These are phyloP conservation scores for Tapera naevia DNA, from an alignment of 2,797 vertebrate species.

Conservation along the genomic window DNA sequence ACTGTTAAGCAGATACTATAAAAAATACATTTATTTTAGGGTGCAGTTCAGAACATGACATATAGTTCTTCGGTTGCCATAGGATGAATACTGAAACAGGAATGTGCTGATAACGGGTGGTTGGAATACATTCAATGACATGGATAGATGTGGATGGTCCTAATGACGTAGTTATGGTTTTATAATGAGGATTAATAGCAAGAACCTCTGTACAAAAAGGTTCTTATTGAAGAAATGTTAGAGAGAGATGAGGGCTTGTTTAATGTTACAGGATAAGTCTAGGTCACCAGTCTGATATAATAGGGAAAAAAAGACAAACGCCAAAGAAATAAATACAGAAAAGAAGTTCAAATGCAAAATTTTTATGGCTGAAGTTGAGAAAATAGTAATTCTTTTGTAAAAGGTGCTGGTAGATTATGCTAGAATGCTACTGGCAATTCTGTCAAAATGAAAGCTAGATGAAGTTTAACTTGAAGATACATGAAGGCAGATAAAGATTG, in stretches of 20 bases:
- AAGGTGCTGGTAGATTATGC: background rate
- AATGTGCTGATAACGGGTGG: background rate
- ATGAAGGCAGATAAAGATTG: background rate
- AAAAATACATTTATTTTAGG: background rate
- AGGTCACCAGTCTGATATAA: background rate
- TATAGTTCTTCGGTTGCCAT: background rate
- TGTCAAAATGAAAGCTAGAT: background rate
- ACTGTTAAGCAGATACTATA: background rate
- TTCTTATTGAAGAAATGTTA: background rate
- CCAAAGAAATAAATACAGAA: background rate
- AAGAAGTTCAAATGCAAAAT: background rate
- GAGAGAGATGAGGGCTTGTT: background rate
- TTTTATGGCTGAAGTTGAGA: background rate
- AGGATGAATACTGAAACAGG: background rate
- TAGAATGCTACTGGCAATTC: background rate
- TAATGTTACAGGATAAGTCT: background rate
- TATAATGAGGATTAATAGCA: background rate
- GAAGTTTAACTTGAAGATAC: background rate
- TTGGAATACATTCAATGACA: background rate
- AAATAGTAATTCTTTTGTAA: background rate
- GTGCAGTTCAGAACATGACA: background rate
- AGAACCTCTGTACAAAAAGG: background rate
- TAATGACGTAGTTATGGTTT: background rate
- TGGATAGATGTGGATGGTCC: background rate
- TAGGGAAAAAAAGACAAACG: background rate